These are phyloP conservation scores for Ochropleura leucogaster DNA, from an alignment of 2,888 invertebrate species.

Conservation along the genomic window DNA sequence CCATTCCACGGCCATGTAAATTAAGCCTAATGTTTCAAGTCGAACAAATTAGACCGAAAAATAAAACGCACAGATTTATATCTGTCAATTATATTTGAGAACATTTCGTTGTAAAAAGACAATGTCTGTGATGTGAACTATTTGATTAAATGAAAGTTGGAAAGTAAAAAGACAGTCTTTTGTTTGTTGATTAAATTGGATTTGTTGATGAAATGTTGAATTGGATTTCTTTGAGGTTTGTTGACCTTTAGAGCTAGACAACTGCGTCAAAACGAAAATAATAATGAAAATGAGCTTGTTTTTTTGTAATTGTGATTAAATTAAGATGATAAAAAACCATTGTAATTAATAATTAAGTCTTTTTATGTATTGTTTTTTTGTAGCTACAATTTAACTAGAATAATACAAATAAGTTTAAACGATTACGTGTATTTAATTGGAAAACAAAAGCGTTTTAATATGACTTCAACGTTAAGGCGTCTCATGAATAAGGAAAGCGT, in stretches of 20 bases:
- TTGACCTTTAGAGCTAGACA: slow-evolving; percentile 21
- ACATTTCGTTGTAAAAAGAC: slow-evolving; percentile 33
- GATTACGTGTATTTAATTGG: too few relatives aligned
- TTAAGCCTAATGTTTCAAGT: slow-evolving; percentile 35
- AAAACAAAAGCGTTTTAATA: too few relatives aligned
- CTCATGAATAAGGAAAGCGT: too few relatives aligned
- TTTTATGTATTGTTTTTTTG: not conserved
- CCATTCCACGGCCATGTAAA: not conserved
- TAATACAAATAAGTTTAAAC: too few relatives aligned
- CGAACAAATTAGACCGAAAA: slow-evolving; percentile 55
- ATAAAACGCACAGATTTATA: slow-evolving; percentile 55
- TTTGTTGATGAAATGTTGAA: slow-evolving; percentile 44
- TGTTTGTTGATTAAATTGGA: slow-evolving; percentile 58
- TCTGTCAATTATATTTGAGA: slow-evolving; percentile 49
- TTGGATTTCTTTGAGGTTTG: slow-evolving; percentile 43
- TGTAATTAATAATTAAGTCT: not conserved
- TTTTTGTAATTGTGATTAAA: slow-evolving; percentile 29
- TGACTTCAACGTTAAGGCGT: too few relatives aligned
- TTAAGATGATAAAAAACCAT: slow-evolving; percentile 1
- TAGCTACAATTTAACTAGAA: not conserved
- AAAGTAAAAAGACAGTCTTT: slow-evolving; percentile 38
- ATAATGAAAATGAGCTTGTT: slow-evolving; percentile 27
- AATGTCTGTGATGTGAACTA: slow-evolving; percentile 41
- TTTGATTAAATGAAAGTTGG: slow-evolving; percentile 56
- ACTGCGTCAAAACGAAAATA: not conserved